Percentiles rank a stretch among this genome's conserved stretches.
phyloP scores from a whole-genome alignment of 2,888 invertebrate genomes.

The Artemia sinica region DNA sequence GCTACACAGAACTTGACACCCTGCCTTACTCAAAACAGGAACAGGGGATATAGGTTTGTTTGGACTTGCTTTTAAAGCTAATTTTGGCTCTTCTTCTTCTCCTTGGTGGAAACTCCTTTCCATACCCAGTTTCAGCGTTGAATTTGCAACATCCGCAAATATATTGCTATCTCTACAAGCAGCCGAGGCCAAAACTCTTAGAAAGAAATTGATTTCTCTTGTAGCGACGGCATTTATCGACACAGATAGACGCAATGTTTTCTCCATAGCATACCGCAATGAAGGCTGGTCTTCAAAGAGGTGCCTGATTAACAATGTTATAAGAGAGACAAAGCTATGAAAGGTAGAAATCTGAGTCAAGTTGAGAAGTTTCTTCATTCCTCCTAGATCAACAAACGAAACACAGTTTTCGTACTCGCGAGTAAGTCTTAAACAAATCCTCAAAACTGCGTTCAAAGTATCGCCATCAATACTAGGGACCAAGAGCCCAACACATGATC shows the following conservation, averaged over 20 bases:
- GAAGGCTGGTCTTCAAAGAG: slow-evolving; percentile 55
- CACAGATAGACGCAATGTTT: slow-evolving; percentile 50
- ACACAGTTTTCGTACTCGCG: slow-evolving; percentile 52
- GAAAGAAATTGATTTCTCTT: slow-evolving; percentile 56
- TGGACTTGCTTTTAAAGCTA: not conserved
- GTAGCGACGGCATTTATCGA: slow-evolving; percentile 51
- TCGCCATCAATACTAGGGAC: slow-evolving; percentile 52
- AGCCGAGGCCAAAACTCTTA: slow-evolving; percentile 55
- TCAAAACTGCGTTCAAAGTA: slow-evolving; percentile 55
- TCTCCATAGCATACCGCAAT: slow-evolving; percentile 56
- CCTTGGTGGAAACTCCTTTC: slow-evolving; percentile 25
- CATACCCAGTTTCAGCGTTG: slow-evolving; percentile 48
- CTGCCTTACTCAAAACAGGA: slow-evolving; percentile 39
- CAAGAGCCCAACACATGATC: slow-evolving; percentile 48
- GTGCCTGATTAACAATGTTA: slow-evolving; percentile 57
- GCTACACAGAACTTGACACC: slow-evolving; percentile 44
- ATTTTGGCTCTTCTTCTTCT: slow-evolving; percentile 41
- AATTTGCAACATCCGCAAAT: slow-evolving; percentile 49
- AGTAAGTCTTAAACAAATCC: slow-evolving; percentile 53
- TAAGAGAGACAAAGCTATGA: slow-evolving; percentile 53
- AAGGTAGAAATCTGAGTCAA: slow-evolving; percentile 53
- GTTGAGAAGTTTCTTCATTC: slow-evolving; percentile 48
- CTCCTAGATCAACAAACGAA: slow-evolving; percentile 53
- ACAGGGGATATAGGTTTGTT: slow-evolving; percentile 29
- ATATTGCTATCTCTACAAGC: slow-evolving; percentile 52